Base-by-base conservation (phyloP, 2,888 invertebrate species). In the Dicranocentrus wangi region DNA sequence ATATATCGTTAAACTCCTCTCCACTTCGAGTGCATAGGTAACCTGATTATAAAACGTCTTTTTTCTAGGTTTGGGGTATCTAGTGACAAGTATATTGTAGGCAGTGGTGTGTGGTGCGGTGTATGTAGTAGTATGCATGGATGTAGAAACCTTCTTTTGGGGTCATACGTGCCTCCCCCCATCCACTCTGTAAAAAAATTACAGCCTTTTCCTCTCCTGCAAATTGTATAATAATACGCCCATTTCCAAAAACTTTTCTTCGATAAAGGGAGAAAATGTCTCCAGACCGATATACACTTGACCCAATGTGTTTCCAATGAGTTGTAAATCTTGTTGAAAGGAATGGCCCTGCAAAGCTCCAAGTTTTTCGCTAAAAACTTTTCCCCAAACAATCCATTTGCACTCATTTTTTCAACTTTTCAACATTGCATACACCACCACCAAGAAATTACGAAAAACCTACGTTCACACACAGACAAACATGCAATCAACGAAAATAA, bases 221-320 rank as follows among this genome's bases (percentile, higher is more conserved):
- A 71, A 78, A 78, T 78, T 78, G 71, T 71, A 78, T 71, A 65
- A 79, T 79, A 79, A 79, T 79, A 39, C 63, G n/a, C n/a, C 10
- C 3, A 10, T 32, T 32, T 32, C 32, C n/a, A n/a, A n/a, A n/a
- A n/a, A n/a, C n/a, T 32, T 32, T 32, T 32, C 32, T 7, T 32
- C 32, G 53, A 23, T 5, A 23, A 65, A 28, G 28, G 58, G 51
- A 65, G 25, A 47, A 47, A 39, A 13, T 13, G 7, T 39, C 13
- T 39, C 13, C 28, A 58, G 55, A 53, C 2, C 8, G 10, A 43
- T 43, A 58, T n/a, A 60, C 25, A 60, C 66, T 61, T 75, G 69
- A 75, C 73, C 73, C 73, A 81, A 81, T 81, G 73, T 81, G 61
- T 81, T 81, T 81, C 75, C 81, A 63, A 81, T 81, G 81, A 81